phyloP scores from a whole-genome alignment of 2,797 vertebrate species.

The Loriculus beryllinus region DNA sequence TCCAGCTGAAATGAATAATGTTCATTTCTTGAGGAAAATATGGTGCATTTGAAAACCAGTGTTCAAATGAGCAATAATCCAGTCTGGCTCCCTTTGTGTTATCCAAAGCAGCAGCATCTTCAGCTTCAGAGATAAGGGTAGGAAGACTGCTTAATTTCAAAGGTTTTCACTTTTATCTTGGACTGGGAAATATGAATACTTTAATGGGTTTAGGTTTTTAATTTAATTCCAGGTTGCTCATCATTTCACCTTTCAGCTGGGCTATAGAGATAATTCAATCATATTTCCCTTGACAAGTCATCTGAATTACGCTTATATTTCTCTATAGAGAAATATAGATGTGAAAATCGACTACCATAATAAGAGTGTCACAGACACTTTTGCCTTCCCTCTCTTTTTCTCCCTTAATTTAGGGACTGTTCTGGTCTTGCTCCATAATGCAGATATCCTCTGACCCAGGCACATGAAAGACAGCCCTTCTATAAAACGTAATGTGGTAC shows the following conservation, averaged over 20 bases:
- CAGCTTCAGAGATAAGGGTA: slow-evolving; percentile 51
- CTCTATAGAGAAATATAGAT: slow-evolving; percentile 28
- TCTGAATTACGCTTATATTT: slow-evolving; percentile 46
- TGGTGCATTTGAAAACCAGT: slow-evolving; percentile 52
- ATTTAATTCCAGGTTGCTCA: slow-evolving; percentile 69
- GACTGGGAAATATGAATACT: slow-evolving; percentile 55
- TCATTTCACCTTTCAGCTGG: slow-evolving; percentile 71
- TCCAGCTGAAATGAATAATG: slow-evolving; percentile 58
- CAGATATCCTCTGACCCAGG: neutral
- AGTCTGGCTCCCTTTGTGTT: slow-evolving; percentile 59
- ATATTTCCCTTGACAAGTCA: slow-evolving; percentile 62
- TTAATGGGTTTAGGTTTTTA: slow-evolving; percentile 69
- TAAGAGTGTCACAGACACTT: neutral
- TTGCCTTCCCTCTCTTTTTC: neutral
- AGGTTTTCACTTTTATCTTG: slow-evolving; percentile 65
- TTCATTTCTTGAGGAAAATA: slow-evolving; percentile 54
- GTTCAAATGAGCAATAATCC: slow-evolving; percentile 66
- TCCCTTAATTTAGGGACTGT: neutral
- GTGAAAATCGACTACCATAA: slow-evolving; percentile 15
- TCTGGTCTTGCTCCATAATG: neutral
- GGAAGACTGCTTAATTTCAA: slow-evolving; percentile 67
- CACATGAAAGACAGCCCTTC: neutral
- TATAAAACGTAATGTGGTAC: neutral
- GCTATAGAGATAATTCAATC: slow-evolving; percentile 65
- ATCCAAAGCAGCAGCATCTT: slow-evolving; percentile 56